A percentile compares a stretch with the other conserved stretches of the same genome.
phyloP scores from a whole-genome alignment of 2,888 invertebrate genomes.

The Cryptosula pallasiana region DNA sequence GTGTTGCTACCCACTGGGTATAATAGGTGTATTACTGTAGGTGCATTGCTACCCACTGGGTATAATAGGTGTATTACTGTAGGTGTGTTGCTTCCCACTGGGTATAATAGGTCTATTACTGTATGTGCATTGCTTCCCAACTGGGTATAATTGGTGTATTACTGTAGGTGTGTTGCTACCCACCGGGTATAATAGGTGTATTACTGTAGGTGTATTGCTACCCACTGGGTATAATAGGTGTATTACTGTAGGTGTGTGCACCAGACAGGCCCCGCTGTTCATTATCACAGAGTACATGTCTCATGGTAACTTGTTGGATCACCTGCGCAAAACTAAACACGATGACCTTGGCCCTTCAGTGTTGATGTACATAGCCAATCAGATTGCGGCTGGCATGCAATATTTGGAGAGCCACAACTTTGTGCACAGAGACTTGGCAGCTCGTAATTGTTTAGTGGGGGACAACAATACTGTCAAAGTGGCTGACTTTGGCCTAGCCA shows the following conservation, averaged over 20 bases:
- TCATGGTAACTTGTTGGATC: constrained; percentile 94
- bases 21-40: too few species aligned
- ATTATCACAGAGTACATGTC: constrained; percentile 99
- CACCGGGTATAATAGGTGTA: too few species aligned
- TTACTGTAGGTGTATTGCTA: constrained; percentile 68
- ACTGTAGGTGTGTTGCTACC: too few species aligned
- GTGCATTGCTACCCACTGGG: too few species aligned
- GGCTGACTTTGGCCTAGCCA: constrained; percentile 95
- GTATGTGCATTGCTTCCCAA: too few species aligned
- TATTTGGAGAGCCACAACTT: constrained; percentile 92
- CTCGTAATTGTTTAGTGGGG: constrained; percentile 96
- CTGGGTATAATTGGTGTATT: too few species aligned
- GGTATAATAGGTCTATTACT: too few species aligned
- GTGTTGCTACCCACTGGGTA: too few species aligned
- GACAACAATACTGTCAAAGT: constrained; percentile 97
- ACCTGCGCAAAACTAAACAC: constrained; percentile 74
- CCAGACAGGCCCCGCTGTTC: constrained; percentile 96
- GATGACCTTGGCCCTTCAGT: constrained; percentile 79
- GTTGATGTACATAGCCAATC: constrained; percentile 98
- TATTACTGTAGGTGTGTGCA: constrained; percentile 72
- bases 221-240: background rate
- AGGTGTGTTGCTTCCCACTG: too few species aligned
- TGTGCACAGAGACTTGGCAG: constrained; percentile 87
- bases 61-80: too few species aligned
- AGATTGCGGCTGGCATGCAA: constrained; percentile 78